Evolutionary conservation across 2,113 vertebrate genomes (phyloP).

Genomic region (Aplodontia rufa): DNA sequence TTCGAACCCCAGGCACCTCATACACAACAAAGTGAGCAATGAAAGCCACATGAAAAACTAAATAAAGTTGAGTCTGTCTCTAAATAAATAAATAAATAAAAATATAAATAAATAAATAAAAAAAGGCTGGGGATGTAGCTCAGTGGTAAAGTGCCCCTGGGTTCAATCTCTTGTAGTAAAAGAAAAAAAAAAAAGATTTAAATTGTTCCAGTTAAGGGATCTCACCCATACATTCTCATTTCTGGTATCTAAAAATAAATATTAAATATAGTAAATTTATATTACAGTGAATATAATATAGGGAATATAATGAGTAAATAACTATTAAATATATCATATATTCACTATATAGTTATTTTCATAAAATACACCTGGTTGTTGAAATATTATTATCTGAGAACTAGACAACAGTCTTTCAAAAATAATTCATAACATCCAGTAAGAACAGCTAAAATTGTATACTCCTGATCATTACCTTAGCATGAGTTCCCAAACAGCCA

Average conservation of each 20-base stretch:
- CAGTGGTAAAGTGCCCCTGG: no score
- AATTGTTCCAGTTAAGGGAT: neutral
- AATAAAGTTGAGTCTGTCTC: no score
- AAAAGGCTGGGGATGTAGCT: no score
- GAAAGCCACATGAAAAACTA: no score
- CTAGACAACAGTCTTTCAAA: neutral
- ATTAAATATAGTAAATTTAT: neutral
- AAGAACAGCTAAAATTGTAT: neutral
- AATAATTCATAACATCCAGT: neutral
- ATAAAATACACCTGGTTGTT: neutral
- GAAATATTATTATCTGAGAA: conserved; percentile 5
- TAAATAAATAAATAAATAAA: no score
- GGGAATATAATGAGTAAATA: no score
- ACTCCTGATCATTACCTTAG: neutral
- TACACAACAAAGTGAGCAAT: no score
- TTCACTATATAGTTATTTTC: neutral
- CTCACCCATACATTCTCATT: neutral
- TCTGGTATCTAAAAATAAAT: neutral
- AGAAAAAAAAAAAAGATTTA: neutral
- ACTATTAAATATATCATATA: neutral
- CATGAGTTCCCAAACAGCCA: neutral
- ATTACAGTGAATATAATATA: neutral
- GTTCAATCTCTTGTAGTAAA: no score
- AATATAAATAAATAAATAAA: no score
- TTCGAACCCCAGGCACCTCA: no score